Evolutionary conservation across 2,888 invertebrate species (phyloP).

Genomic region (Tachystola acroxantha): DNA sequence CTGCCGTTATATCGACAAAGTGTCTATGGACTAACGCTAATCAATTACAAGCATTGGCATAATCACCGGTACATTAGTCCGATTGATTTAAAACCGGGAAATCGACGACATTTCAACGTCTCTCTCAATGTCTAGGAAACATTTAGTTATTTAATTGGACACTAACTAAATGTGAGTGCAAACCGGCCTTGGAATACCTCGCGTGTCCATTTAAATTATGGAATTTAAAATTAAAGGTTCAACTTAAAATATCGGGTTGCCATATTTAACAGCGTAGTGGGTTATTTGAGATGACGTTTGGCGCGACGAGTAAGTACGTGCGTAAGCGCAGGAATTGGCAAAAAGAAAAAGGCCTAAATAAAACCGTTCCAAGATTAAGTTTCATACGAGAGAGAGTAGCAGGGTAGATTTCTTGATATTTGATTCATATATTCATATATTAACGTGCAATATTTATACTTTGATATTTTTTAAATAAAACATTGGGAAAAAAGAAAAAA

Average conservation of each 20-base stretch:
- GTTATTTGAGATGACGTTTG: constrained; percentile 23
- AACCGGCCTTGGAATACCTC: constrained; percentile 13
- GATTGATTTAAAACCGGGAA: constrained; percentile 52
- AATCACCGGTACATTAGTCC: constrained; percentile 34
- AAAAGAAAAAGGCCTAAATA: constrained; percentile 3
- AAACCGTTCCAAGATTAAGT: background rate
- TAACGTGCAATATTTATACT: too few species aligned
- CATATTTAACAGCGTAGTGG: constrained; percentile 20
- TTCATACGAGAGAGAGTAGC: background rate
- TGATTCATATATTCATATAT: too few species aligned
- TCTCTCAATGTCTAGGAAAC: constrained; percentile 41
- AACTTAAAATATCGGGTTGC: constrained; percentile 28
- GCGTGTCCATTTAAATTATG: constrained; percentile 10
- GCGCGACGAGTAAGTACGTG: constrained; percentile 12
- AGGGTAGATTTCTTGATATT: too few species aligned
- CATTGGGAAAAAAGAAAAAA: too few species aligned
- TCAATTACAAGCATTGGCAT: constrained; percentile 35
- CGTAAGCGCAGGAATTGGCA: background rate
- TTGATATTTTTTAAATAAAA: too few species aligned
- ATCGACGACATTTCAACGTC: constrained; percentile 34
- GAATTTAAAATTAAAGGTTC: constrained; percentile 11
- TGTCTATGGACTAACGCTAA: constrained; percentile 23
- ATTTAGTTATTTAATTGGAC: constrained; percentile 33
- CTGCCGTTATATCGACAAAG: constrained; percentile 5
- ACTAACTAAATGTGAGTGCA: constrained; percentile 17